A percentile compares a stretch with the other conserved stretches of the same genome.
These are phyloP conservation scores for Pentalonia nigronervosa DNA, from an alignment of 1,140 invertebrate species.

Conservation along the genomic window DNA sequence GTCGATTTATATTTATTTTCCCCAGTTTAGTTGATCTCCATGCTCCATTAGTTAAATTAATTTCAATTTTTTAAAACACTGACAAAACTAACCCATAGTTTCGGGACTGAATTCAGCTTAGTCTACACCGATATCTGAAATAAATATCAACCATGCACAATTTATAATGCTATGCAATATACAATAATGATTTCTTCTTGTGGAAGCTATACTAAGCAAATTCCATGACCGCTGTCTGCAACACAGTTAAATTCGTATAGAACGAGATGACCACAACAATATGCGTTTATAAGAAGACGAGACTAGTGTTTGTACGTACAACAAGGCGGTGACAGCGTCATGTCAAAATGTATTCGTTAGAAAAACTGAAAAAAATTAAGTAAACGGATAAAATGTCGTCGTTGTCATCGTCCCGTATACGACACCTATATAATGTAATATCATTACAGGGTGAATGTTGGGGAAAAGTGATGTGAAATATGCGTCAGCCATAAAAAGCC, in stretches of 20 bases:
- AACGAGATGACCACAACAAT: too few species aligned
- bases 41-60: constrained; percentile 2
- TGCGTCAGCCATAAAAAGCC: neutral
- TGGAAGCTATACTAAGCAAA: too few species aligned
- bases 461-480: constrained; percentile 29
- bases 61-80: neutral
- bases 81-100: neutral
- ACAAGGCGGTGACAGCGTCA: neutral
- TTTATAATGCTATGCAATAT: neutral
- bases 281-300: too few species aligned
- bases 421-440: neutral
- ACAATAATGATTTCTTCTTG: neutral
- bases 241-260: too few species aligned
- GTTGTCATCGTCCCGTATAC: neutral
- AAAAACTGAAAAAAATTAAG: neutral
- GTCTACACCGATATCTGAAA: neutral
- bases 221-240: too few species aligned
- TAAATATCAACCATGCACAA: neutral
- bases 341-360: neutral
- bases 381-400: constrained; percentile 1
- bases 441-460: neutral
- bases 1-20: constrained; percentile 11
- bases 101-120: neutral
- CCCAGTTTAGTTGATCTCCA: neutral
- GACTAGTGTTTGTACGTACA: neutral